These are phyloP conservation scores for Xylocampa areola DNA, from an alignment of 2,888 invertebrate species.

Conservation along the genomic window DNA sequence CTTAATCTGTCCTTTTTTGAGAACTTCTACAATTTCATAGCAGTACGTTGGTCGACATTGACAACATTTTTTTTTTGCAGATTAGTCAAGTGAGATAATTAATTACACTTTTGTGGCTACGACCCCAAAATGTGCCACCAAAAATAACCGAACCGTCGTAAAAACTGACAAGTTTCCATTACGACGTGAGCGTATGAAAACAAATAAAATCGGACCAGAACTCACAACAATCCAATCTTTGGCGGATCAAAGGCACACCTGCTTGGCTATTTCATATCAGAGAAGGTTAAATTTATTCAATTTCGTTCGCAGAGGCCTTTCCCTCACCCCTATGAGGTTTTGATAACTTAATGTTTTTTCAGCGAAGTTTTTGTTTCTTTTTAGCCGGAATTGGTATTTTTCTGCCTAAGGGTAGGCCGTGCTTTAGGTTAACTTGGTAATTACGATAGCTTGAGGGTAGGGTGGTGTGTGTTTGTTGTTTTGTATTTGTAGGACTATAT, in stretches of 20 bases:
- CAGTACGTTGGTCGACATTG: too few relatives aligned
- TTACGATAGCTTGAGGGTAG: constrained; percentile 14
- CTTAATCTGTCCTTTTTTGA: too few relatives aligned
- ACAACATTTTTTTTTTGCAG: too few relatives aligned
- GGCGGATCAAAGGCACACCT: constrained; percentile 61
- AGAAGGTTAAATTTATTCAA: constrained; percentile 63
- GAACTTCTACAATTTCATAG: too few relatives aligned
- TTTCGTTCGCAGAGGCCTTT: constrained; percentile 47
- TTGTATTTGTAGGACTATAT: constrained; percentile 10
- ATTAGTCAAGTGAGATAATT: too few relatives aligned
- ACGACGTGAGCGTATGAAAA: constrained; percentile 41
- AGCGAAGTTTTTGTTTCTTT: constrained; percentile 26
- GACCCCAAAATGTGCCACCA: background rate
- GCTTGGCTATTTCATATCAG: constrained; percentile 58
- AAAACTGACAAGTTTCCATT: constrained; percentile 36
- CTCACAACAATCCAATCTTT: constrained; percentile 60
- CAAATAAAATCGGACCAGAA: constrained; percentile 57
- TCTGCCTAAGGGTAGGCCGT: background rate
- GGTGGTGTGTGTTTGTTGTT: constrained; percentile 19
- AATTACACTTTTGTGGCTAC: background rate
- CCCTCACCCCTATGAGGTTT: constrained; percentile 52
- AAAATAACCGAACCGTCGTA: constrained; percentile 18
- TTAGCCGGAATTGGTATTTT: constrained; percentile 27
- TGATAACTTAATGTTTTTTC: constrained; percentile 58
- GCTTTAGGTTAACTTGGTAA: constrained; percentile 5